Percentiles rank a stretch among this genome's conserved stretches.
These are phyloP conservation scores for Paedocypris sp. DNA, from an alignment of 2,113 vertebrate genomes.

Conservation along the genomic window DNA sequence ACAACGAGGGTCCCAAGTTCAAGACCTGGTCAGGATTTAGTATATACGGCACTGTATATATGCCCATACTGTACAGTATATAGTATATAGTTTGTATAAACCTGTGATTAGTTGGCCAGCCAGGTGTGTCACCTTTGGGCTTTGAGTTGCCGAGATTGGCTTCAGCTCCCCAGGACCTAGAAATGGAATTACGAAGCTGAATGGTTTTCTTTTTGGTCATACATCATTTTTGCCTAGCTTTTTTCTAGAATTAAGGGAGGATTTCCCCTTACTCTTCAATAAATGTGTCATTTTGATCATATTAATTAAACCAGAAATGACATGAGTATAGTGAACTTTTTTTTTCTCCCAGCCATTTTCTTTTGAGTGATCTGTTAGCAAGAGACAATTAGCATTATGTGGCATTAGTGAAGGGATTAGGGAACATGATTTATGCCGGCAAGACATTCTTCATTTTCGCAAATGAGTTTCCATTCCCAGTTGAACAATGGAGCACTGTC, in stretches of 20 bases:
- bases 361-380: constrained; percentile 59
- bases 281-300: background rate
- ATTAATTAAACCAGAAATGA: constrained; percentile 13
- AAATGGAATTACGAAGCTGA: too few species aligned
- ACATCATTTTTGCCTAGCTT: background rate
- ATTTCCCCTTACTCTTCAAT: background rate
- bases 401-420: constrained; percentile 63
- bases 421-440: constrained; percentile 61
- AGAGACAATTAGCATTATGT: constrained; percentile 61
- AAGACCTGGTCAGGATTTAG: too few species aligned
- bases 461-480: constrained; percentile 66
- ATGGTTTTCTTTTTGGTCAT: too few species aligned
- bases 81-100: too few species aligned
- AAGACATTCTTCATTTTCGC: constrained; percentile 66
- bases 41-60: too few species aligned
- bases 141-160: too few species aligned
- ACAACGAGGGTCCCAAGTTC: too few species aligned
- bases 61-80: too few species aligned
- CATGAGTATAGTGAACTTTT: constrained; percentile 30
- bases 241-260: background rate
- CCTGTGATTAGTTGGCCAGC: too few species aligned
- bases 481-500: constrained; percentile 55
- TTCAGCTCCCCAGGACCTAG: too few species aligned
- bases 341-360: constrained; percentile 39
- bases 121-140: too few species aligned